Conservation (phyloP, 1,140 invertebrate genomes). For the Orius insidiosus region DNA sequence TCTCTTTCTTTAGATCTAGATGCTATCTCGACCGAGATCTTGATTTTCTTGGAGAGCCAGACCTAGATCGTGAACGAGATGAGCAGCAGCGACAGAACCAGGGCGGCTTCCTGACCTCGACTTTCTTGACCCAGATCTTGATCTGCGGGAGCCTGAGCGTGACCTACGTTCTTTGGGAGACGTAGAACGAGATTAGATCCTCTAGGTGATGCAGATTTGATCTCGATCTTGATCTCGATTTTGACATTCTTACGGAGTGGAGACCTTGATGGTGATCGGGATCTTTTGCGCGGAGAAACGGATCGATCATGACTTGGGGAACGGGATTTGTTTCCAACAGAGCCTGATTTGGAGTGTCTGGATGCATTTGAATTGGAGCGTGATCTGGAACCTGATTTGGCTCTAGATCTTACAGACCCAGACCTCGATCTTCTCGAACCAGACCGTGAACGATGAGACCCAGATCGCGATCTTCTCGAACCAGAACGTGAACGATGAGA, state of each 20-base stretch:
- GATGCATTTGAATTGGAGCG: slow-evolving; percentile 19
- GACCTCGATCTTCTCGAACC: slow-evolving; percentile 6
- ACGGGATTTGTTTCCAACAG: slow-evolving; percentile 11
- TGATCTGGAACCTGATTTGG: slow-evolving; percentile 19
- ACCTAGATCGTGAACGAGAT: slow-evolving; percentile 13
- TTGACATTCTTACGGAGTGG: slow-evolving; percentile 21
- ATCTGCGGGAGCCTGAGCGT: slow-evolving; percentile 18
- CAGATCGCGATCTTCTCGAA: not conserved
- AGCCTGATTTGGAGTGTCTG: too few relatives aligned
- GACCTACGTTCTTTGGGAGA: slow-evolving; percentile 13
- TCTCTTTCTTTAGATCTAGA: slow-evolving; percentile 15
- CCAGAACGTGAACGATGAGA: not conserved
- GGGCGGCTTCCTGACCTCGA: slow-evolving; percentile 15
- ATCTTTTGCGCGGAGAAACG: slow-evolving; percentile 19
- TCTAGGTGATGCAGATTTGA: too few relatives aligned
- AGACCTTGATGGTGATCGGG: slow-evolving; percentile 20
- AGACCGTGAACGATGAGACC: not conserved
- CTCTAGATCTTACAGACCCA: slow-evolving; percentile 2
- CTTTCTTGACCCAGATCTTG: slow-evolving; percentile 7
- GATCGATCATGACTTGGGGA: slow-evolving; percentile 16
- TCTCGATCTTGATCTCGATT: slow-evolving; percentile 17
- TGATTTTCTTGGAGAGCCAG: slow-evolving; percentile 10
- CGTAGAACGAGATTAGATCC: slow-evolving; percentile 6
- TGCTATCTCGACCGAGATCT: slow-evolving; percentile 23
- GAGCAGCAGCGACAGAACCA: slow-evolving; percentile 23